phyloP scores from a whole-genome alignment of 2,113 vertebrate genomes.

The Chrysochloris asiatica region DNA sequence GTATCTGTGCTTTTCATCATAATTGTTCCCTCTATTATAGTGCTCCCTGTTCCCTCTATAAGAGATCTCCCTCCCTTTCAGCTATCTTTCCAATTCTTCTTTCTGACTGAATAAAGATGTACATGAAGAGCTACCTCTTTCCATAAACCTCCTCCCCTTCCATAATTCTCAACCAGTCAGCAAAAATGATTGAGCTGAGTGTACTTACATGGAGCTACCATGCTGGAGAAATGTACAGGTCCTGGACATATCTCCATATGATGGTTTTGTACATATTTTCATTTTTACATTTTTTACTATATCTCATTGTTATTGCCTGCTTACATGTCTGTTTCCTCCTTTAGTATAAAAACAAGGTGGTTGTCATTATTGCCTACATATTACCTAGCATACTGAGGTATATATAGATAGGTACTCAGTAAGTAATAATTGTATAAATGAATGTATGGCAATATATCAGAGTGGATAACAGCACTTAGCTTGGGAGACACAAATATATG shows the following conservation, averaged over 20 bases:
- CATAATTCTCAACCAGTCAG: not conserved
- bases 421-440: not conserved
- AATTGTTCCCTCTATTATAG: not conserved
- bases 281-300: not conserved
- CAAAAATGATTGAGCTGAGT: not conserved
- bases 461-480: conserved; percentile 16
- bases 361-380: not conserved
- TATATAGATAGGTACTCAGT: not conserved
- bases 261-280: not conserved
- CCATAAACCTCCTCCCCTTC: not conserved
- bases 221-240: not conserved
- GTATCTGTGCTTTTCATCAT: not conserved
- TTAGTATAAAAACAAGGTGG: not conserved
- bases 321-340: not conserved
- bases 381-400: not conserved
- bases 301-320: not conserved
- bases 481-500: not conserved
- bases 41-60: not conserved
- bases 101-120: not conserved
- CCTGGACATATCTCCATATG: not conserved
- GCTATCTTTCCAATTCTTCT: not conserved
- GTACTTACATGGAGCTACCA: not conserved
- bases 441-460: not conserved
- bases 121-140: not conserved
- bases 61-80: not conserved